Base-by-base conservation (phyloP, 2,888 invertebrate genomes). In the Branchellion lobata region DNA sequence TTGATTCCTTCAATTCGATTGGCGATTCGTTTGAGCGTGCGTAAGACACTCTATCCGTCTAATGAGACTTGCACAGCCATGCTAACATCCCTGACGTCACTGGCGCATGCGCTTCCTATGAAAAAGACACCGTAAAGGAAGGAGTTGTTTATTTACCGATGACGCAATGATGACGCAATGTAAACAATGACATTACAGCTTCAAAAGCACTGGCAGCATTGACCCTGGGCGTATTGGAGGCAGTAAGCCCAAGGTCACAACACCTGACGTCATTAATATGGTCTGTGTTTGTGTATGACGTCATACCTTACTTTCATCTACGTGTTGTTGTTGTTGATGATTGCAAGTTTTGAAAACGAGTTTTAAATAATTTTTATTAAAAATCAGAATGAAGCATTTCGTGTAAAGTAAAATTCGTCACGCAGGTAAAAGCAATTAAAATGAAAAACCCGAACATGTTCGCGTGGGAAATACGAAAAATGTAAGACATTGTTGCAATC, bases 141-240 rank as follows among this genome's bases (percentile, higher is more conserved):
- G n/a, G n/a, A n/a, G n/a, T n/a, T n/a, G 71, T 79, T 81, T 18
- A 83, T 87, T n/a, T 86, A 87, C 84, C 85, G 87, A 86, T 87
- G 51, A 34, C 40, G 40, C 8, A 14, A 5, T 40, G 40, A 40
- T 40, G 40, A 40, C 40, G 40, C 14, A 40, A 40, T 40, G 40
- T n/a, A n/a, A n/a, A 40, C 14, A 14, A 40, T 14, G 40, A 5
- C 5, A 40, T 24, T 0, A 33, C 83, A 87, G 87, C 80, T 87
- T 86, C 80, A 83, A 86, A 21, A 85, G 85, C 79, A 87, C 87
- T 21, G 87, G 87, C 75, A 86, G 85, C 80, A 87, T 87, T 65
- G 86, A 87, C 82, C 87, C 86, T 1, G 87, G 87, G 18, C 86
- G 86, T 83, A 87, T 87, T 29, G 87, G 87, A 8, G 87, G 87